Percentiles rank a stretch among this genome's conserved stretches.
phyloP scores from a whole-genome alignment of 2,113 vertebrate species.

The Cavia porcellus region DNA sequence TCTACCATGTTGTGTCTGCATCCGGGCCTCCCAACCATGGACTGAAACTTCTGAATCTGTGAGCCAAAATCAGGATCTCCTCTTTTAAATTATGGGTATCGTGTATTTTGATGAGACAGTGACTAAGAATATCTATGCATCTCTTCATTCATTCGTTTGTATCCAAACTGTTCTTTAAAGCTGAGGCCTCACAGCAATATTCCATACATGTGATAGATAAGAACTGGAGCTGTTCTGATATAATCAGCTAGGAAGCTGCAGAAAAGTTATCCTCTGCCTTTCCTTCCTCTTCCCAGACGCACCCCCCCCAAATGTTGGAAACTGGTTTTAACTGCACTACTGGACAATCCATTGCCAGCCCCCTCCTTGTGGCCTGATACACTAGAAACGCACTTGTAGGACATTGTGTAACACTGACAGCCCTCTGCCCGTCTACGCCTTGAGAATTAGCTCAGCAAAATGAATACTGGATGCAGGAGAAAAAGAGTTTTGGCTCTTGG shows the following conservation, averaged over 20 bases:
- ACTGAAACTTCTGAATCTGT: not conserved
- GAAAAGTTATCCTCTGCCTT: not conserved
- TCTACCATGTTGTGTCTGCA: not conserved
- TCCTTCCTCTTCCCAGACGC: not conserved
- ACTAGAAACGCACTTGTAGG: not conserved
- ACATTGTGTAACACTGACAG: not conserved
- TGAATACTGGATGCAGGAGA: not conserved
- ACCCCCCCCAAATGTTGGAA: not conserved
- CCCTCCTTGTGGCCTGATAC: not conserved
- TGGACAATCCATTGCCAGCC: not conserved
- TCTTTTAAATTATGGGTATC: not conserved
- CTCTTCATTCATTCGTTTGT: not conserved
- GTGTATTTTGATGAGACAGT: not conserved
- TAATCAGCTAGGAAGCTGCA: not conserved
- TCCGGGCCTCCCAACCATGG: not conserved
- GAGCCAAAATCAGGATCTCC: not conserved
- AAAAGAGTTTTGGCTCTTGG: not conserved
- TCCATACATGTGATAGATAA: not conserved
- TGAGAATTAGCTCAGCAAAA: conserved; percentile 12
- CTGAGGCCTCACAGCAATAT: not conserved
- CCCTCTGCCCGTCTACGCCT: not conserved
- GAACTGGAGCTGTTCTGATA: not conserved
- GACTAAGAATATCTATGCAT: not conserved
- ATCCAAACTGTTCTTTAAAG: not conserved
- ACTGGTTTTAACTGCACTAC: not conserved